Conservation (phyloP, 2,797 vertebrate species). For the Hydrolagus colliei region DNA sequence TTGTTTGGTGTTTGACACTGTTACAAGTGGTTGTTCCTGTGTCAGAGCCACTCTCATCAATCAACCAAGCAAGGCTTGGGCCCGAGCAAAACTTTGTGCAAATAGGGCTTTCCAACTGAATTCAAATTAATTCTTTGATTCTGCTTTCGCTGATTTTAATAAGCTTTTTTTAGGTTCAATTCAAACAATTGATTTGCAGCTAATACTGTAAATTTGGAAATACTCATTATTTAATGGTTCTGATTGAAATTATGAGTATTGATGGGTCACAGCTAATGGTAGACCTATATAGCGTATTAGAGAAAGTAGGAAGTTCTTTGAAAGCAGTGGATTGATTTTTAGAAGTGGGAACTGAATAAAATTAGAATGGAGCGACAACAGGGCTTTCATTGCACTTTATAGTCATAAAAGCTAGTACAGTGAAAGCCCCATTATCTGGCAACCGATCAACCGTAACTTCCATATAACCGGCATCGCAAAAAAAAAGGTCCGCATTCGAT, state of each 20-base stretch:
- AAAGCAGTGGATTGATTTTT: slow-evolving; percentile 6
- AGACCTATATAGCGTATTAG: not conserved
- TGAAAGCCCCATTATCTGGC: too few relatives aligned
- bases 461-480: too few relatives aligned
- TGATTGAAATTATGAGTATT: not conserved
- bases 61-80: not conserved
- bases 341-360: not conserved
- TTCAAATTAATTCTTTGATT: not conserved
- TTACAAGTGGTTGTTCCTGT: not conserved
- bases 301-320: not conserved
- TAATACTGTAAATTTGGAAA: not conserved
- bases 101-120: not conserved
- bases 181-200: not conserved
- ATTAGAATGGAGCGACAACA: not conserved
- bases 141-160: not conserved
- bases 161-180: not conserved
- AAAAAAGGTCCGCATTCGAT: too few relatives aligned
- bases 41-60: not conserved
- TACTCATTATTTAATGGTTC: not conserved
- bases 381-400: not conserved
- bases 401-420: not conserved
- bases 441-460: too few relatives aligned
- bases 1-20: not conserved
- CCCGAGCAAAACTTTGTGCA: not conserved
- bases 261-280: not conserved